A percentile compares a stretch with the other conserved stretches of the same genome.
Evolutionary conservation across 2,888 invertebrate genomes (phyloP).

Genomic region (Mycalesis mineus): DNA sequence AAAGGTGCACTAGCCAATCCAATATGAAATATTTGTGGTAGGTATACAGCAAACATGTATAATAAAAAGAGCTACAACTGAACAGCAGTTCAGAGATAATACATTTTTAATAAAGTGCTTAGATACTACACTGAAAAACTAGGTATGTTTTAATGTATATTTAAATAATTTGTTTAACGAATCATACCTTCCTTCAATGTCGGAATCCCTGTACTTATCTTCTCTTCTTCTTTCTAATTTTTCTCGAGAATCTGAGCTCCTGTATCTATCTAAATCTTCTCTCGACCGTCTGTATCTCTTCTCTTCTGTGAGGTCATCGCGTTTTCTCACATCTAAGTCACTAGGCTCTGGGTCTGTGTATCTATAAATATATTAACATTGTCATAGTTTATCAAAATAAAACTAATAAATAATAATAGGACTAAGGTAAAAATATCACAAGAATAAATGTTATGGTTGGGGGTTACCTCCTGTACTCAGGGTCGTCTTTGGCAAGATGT

Average conservation of each 20-base stretch:
- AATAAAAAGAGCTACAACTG: too few species aligned
- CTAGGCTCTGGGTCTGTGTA: conserved; percentile 72
- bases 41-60: too few species aligned
- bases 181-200: conserved; percentile 49
- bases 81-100: too few species aligned
- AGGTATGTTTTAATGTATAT: too few species aligned
- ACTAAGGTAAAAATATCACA: neutral
- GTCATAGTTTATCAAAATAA: too few species aligned
- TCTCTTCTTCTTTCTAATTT: conserved; percentile 45
- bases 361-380: conserved; percentile 33
- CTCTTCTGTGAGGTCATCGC: conserved; percentile 53
- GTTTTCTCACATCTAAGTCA: conserved; percentile 57
- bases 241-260: conserved; percentile 48
- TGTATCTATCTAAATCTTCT: conserved; percentile 51
- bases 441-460: neutral
- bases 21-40: too few species aligned
- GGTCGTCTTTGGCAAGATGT: conserved; percentile 70
- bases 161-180: too few species aligned
- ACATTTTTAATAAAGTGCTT: too few species aligned
- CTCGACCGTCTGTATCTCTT: conserved; percentile 49
- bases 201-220: conserved; percentile 45
- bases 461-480: conserved; percentile 64
- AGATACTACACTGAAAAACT: too few species aligned
- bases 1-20: too few species aligned
- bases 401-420: too few species aligned